Base-by-base conservation (phyloP, 2,113 vertebrate genomes). In the Hoplias malabaricus region DNA sequence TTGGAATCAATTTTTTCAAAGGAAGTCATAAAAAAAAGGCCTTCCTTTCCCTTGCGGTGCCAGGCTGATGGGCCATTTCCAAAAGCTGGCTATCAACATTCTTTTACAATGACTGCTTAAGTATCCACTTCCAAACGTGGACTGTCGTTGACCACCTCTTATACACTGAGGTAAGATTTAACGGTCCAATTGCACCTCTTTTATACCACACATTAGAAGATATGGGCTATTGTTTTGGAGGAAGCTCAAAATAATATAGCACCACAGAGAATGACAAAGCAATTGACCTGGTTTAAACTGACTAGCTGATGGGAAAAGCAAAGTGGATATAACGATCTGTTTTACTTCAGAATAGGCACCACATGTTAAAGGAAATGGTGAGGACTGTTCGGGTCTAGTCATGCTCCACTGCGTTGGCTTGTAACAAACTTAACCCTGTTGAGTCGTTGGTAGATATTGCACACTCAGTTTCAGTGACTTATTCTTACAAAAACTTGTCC, bases 1-100 rank as follows among this genome's bases (percentile, higher is more conserved):
- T 88, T 87, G 84, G 84, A 91, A 90, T 90, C 36, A 81, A 86
- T 77, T 87, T 89, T 91, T 63, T 89, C 78, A 91, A 90, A 92
- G 90, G 87, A 92, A 92, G 90, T 92, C 88, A 89, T 92, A 91
- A 91, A 91, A 89, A n/a, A n/a, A n/a, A 86, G 88, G 86, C 79
- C 73, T 86, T 77, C 77, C 75, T 71, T 38, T 59, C 74, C 67
- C 25, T 66, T 61, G n/a, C 46, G 48, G 46, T 85, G 75, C 87
- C 85, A 86, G 67, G 74, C 84, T 87, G 89, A 90, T 86, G 86
- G 82, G 82, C 83, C 82, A 81, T 87, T 90, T 92, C 84, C 85
- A 88, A 91, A n/a, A 71, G 25, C 46, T 80, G 66, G 65, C 84
- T 59, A 80, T 85, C 62, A 78, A 81, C 83, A 85, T 91, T 84